phyloP scores from a whole-genome alignment of 2,888 invertebrate species.

The Iselma pallidipennis region DNA sequence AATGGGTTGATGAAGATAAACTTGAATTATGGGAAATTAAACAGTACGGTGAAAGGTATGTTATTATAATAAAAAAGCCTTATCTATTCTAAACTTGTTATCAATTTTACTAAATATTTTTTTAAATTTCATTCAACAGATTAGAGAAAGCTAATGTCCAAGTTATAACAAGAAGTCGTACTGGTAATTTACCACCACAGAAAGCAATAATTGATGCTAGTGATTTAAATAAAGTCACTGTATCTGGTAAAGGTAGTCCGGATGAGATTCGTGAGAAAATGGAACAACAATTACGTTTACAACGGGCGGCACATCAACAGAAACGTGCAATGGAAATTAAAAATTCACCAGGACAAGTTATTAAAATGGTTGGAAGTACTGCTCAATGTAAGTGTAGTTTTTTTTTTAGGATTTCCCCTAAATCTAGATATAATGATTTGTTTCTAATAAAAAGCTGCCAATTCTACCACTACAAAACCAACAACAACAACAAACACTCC shows the following conservation, averaged over 20 bases:
- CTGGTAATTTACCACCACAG: slow-evolving; percentile 68
- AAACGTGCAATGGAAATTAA: slow-evolving; percentile 73
- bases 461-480: slow-evolving; percentile 49
- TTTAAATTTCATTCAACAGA: slow-evolving; percentile 54
- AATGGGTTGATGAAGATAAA: slow-evolving; percentile 96
- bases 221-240: slow-evolving; percentile 52
- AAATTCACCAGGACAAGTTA: slow-evolving; percentile 55
- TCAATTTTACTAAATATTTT: slow-evolving; percentile 43
- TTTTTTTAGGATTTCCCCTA: slow-evolving; percentile 10
- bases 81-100: slow-evolving; percentile 7
- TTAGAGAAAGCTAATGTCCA: slow-evolving; percentile 73
- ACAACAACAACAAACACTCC: slow-evolving; percentile 51
- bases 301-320: slow-evolving; percentile 87
- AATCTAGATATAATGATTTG: neutral
- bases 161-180: slow-evolving; percentile 80
- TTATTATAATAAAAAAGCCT: neutral
- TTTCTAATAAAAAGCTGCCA: slow-evolving; percentile 45
- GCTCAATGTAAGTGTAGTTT: slow-evolving; percentile 60
- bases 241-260: slow-evolving; percentile 65
- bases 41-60: slow-evolving; percentile 82
- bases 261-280: slow-evolving; percentile 86
- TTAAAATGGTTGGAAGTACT: slow-evolving; percentile 60
- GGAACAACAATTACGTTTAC: slow-evolving; percentile 87
- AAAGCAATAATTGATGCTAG: slow-evolving; percentile 50
- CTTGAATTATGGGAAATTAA: slow-evolving; percentile 97